Conservation (phyloP, 2,888 invertebrate species). For the Stenodema calcarata region DNA sequence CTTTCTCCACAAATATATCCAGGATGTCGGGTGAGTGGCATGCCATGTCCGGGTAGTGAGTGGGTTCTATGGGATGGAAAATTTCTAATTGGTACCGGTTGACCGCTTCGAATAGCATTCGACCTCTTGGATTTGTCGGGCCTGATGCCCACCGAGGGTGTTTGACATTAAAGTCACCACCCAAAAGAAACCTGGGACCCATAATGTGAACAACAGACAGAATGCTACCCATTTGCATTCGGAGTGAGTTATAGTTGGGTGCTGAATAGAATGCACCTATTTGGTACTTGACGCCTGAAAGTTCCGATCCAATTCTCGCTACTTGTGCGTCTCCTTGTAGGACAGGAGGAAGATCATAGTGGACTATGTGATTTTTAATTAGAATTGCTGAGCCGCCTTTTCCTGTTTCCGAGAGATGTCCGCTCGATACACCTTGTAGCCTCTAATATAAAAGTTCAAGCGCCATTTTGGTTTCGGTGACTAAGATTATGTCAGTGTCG, state of each 20-base stretch:
- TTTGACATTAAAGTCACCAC: not conserved
- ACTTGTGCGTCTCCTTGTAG: constrained; percentile 10
- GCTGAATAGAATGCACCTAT: constrained; percentile 33
- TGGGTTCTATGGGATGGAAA: no score
- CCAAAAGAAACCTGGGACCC: not conserved
- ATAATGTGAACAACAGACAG: not conserved
- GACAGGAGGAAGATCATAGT: not conserved
- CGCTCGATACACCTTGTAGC: constrained; percentile 11
- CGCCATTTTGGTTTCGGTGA: constrained; percentile 5
- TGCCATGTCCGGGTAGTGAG: no score
- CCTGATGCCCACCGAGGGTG: not conserved
- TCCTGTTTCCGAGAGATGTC: not conserved
- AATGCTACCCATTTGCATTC: not conserved
- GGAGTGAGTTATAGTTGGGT: not conserved
- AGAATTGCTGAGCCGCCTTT: constrained; percentile 27
- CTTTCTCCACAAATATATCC: no score
- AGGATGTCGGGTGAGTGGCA: no score
- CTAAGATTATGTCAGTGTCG: not conserved
- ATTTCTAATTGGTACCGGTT: no score
- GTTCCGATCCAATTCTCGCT: not conserved
- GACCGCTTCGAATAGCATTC: no score
- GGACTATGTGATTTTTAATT: not conserved
- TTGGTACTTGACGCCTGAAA: not conserved
- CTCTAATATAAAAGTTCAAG: not conserved
- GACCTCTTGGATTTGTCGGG: no score